These are phyloP conservation scores for Exocentrus adspersus DNA, from an alignment of 2,888 invertebrate genomes.

Conservation along the genomic window DNA sequence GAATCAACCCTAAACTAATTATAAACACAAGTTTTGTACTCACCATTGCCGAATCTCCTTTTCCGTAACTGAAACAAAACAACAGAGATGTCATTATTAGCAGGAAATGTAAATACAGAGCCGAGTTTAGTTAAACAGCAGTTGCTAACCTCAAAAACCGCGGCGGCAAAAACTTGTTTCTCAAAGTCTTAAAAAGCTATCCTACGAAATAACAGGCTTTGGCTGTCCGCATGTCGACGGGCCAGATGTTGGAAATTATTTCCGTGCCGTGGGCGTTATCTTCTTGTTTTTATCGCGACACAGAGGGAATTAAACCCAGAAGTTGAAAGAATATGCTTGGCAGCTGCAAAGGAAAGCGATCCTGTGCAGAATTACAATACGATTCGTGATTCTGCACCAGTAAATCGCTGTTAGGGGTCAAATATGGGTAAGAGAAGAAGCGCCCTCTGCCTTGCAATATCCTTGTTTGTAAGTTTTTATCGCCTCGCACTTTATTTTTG, in stretches of 20 bases:
- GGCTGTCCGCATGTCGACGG: no score
- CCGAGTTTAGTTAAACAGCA: no score
- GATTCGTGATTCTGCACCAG: no score
- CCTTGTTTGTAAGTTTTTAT: neutral
- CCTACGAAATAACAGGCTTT: no score
- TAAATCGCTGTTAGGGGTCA: neutral
- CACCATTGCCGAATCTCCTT: conserved; percentile 90
- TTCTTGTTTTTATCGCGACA: neutral
- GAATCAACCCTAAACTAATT: no score
- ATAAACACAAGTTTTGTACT: conserved; percentile 67
- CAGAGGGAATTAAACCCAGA: neutral
- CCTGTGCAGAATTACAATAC: neutral
- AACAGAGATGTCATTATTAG: no score
- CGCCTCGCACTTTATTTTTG: neutral
- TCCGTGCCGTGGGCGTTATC: conserved; percentile 80
- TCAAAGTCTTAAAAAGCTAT: no score
- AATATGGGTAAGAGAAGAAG: neutral
- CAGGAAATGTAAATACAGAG: conserved; percentile 4
- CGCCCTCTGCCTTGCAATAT: neutral
- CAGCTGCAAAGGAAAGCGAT: neutral
- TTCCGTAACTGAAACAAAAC: conserved; percentile 82
- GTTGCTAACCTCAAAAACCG: no score
- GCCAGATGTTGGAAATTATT: no score
- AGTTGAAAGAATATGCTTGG: neutral
- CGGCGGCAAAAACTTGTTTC: no score